Conservation (phyloP, 2,797 vertebrate species). For the Fundulus diaphanus region DNA sequence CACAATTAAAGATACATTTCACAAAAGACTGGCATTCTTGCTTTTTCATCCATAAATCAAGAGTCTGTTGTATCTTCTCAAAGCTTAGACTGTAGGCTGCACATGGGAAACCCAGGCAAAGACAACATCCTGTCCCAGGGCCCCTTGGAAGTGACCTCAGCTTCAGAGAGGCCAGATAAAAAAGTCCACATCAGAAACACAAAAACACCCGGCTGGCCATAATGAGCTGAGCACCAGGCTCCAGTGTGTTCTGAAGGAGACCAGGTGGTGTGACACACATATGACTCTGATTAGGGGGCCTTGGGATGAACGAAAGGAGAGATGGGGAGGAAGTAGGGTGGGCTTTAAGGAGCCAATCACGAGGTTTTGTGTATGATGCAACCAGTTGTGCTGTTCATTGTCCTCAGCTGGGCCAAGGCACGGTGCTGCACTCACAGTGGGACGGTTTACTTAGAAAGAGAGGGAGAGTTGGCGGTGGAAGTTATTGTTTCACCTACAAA, state of each 20-base stretch:
- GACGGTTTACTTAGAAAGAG: conserved; percentile 16
- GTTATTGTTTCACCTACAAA: background rate
- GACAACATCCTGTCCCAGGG: conserved; percentile 77
- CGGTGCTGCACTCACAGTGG: conserved; percentile 21
- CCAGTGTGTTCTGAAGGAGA: conserved; percentile 71
- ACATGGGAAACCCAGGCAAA: conserved; percentile 65
- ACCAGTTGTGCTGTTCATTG: conserved; percentile 43
- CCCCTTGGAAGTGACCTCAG: conserved; percentile 81
- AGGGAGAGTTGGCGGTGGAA: too few species aligned
- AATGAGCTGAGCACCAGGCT: conserved; percentile 73
- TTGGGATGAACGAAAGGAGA: conserved; percentile 47
- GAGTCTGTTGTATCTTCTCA: conserved; percentile 20
- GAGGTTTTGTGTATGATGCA: conserved; percentile 54
- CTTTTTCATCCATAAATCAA: conserved; percentile 16
- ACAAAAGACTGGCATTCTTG: conserved; percentile 25
- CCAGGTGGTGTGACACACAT: conserved; percentile 81
- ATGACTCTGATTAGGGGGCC: conserved; percentile 78
- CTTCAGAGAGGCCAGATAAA: conserved; percentile 75
- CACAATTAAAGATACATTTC: conserved; percentile 34
- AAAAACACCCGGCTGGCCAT: conserved; percentile 59
- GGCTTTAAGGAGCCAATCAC: conserved; percentile 43
- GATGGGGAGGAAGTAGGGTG: conserved; percentile 22
- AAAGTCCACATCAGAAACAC: conserved; percentile 72
- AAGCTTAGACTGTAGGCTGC: conserved; percentile 27
- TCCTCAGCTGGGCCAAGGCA: conserved; percentile 27